Base-by-base conservation (phyloP, 1,140 invertebrate genomes). In the Macrobrachium rosenbergii region DNA sequence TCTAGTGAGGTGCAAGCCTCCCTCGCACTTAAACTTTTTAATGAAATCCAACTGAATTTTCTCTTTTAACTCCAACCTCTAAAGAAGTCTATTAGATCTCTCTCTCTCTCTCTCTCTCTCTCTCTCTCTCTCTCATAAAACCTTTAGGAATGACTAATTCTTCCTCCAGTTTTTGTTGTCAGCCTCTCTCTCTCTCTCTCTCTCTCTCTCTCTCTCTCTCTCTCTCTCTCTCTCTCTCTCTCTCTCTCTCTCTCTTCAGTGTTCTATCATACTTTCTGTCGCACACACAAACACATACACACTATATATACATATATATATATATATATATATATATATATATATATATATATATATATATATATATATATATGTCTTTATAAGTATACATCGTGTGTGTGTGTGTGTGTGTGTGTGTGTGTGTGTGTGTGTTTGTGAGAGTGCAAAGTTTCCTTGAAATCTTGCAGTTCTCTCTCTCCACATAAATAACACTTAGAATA, bases 121-220 rank as follows among this genome's bases (percentile, higher is more conserved):
- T 73, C 69, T 21, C 21, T 21, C 14, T 17, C 21, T 73, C n/a
- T n/a, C n/a, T n/a, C n/a, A n/a, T n/a, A n/a, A n/a, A n/a, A n/a
- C n/a, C n/a, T n/a, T n/a, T n/a, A n/a, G n/a, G n/a, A n/a, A n/a
- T n/a, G n/a, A n/a, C n/a, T n/a, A n/a, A n/a, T n/a, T n/a, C n/a
- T n/a, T n/a, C n/a, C n/a, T n/a, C n/a, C n/a, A n/a, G n/a, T n/a
- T n/a, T n/a, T n/a, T n/a, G n/a, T n/a, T n/a, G n/a, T n/a, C n/a
- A n/a, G n/a, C n/a, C 21, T 2, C 37, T 73, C 21, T 73, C 69
- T 73, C 69, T 21, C n/a, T 73, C 69, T 73, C 21, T 2, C 37
- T 73, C 21, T 73, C 69, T n/a, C 69, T 73, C 69, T 21, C 21
- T 21, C 69, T 73, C 14, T n/a, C 69, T 73, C 69, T 21, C 21